These are phyloP conservation scores for Chrysodeixis includens DNA, from an alignment of 2,888 invertebrate species.

Conservation along the genomic window DNA sequence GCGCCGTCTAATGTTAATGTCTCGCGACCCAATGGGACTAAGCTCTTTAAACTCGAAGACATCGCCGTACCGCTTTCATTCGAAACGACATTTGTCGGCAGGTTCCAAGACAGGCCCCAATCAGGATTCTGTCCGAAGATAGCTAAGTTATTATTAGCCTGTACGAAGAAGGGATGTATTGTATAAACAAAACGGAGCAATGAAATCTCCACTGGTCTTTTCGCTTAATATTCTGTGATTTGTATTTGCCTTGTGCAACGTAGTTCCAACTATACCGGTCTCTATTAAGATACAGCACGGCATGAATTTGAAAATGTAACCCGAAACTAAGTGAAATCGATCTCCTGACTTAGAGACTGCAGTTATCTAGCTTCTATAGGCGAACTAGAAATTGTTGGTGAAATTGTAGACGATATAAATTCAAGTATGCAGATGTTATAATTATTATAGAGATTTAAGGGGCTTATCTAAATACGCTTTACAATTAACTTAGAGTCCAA, in stretches of 20 bases:
- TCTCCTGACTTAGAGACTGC: background rate
- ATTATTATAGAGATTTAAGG: background rate
- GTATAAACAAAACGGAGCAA: conserved; percentile 30
- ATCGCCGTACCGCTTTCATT: conserved; percentile 37
- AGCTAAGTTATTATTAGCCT: conserved; percentile 49
- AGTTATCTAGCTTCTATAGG: background rate
- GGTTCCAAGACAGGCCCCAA: conserved; percentile 41
- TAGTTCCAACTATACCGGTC: background rate
- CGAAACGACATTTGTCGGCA: conserved; percentile 48
- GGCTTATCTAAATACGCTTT: background rate
- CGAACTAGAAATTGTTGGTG: background rate
- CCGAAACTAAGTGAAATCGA: background rate
- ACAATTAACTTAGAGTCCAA: background rate
- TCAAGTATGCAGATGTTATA: background rate
- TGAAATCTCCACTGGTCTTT: conserved; percentile 29
- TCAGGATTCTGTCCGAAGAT: conserved; percentile 52
- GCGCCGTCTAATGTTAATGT: conserved; percentile 42
- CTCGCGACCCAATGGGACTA: conserved; percentile 45
- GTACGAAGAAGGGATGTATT: conserved; percentile 46
- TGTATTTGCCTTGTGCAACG: background rate
- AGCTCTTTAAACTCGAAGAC: conserved; percentile 46
- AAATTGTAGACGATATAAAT: conserved; percentile 3
- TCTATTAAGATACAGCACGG: background rate
- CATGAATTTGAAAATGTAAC: background rate
- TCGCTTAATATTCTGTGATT: conserved; percentile 24